These are phyloP conservation scores for Threskiornis aethiopicus DNA, from an alignment of 2,797 vertebrate species.

Conservation along the genomic window DNA sequence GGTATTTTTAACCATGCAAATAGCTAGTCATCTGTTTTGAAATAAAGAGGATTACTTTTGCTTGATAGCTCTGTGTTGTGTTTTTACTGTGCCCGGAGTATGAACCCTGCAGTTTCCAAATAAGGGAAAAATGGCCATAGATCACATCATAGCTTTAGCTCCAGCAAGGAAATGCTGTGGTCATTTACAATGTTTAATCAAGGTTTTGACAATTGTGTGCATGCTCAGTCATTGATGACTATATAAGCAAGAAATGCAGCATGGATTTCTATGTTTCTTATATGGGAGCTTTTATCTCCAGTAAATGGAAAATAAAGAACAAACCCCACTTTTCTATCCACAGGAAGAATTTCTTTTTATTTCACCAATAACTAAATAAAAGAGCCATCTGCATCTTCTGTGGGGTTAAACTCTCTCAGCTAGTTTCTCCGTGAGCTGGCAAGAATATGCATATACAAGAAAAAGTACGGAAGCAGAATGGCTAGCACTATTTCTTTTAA, in stretches of 20 bases:
- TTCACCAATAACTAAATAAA: background rate
- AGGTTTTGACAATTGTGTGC: background rate
- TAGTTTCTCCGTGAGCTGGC: slow-evolving; percentile 10
- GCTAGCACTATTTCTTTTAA: background rate
- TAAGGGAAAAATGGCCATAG: slow-evolving; percentile 13
- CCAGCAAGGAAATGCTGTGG: background rate
- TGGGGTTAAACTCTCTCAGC: background rate
- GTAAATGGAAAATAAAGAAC: background rate
- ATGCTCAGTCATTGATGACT: background rate
- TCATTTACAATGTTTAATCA: slow-evolving; percentile 31
- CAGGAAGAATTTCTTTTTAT: background rate
- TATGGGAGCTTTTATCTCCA: background rate
- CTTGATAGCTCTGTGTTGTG: slow-evolving; percentile 55
- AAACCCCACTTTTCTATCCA: background rate
- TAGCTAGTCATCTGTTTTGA: slow-evolving; percentile 73
- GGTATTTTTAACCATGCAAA: slow-evolving; percentile 76
- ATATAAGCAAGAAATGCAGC: slow-evolving; percentile 2
- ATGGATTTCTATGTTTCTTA: background rate
- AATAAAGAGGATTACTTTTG: slow-evolving; percentile 74
- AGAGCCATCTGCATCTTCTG: slow-evolving; percentile 30
- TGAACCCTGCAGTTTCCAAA: slow-evolving; percentile 64
- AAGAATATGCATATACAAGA: background rate
- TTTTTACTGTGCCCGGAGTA: slow-evolving; percentile 56
- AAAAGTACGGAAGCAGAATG: background rate
- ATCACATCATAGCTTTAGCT: slow-evolving; percentile 17